Conservation (phyloP, 2,113 vertebrate species). For the Myrmecophaga tridactyla region DNA sequence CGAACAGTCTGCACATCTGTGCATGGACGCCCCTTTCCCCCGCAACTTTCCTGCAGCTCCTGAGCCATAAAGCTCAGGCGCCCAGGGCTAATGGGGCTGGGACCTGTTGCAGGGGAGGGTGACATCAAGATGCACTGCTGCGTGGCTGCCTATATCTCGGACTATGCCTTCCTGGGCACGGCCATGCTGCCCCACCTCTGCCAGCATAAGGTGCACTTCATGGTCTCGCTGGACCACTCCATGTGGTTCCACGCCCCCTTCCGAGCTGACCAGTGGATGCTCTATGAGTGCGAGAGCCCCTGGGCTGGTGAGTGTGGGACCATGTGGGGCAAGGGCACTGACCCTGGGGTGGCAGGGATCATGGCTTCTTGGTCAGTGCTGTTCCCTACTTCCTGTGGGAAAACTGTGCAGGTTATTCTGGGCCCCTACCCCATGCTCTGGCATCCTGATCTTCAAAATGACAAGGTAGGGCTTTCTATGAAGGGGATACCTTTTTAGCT, state of each 20-base stretch:
- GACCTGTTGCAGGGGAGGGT: constrained; percentile 81
- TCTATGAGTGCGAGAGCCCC: constrained; percentile 95
- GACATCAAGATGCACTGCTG: constrained; percentile 97
- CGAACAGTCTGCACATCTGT: not conserved
- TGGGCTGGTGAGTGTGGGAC: constrained; percentile 91
- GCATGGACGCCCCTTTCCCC: not conserved
- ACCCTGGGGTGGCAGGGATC: not conserved
- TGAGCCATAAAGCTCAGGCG: constrained; percentile 52
- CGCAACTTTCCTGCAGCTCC: constrained; percentile 26
- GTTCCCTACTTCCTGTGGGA: not conserved
- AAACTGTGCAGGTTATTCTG: not conserved
- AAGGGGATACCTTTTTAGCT: not conserved
- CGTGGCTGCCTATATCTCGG: constrained; percentile 95
- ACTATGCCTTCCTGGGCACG: constrained; percentile 91
- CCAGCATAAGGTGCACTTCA: constrained; percentile 79
- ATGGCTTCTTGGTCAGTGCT: not conserved
- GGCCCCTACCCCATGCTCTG: not conserved
- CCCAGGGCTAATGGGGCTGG: not conserved
- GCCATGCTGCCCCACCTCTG: constrained; percentile 86
- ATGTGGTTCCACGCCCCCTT: constrained; percentile 98
- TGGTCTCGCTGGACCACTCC: constrained; percentile 93
- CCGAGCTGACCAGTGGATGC: constrained; percentile 96
- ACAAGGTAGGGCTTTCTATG: not conserved
- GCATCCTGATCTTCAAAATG: not conserved
- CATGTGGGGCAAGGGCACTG: not conserved